A percentile compares a stretch with the other conserved stretches of the same genome.
phyloP scores from a whole-genome alignment of 2,113 vertebrate genomes.

The Periophthalmodon schlosseri region DNA sequence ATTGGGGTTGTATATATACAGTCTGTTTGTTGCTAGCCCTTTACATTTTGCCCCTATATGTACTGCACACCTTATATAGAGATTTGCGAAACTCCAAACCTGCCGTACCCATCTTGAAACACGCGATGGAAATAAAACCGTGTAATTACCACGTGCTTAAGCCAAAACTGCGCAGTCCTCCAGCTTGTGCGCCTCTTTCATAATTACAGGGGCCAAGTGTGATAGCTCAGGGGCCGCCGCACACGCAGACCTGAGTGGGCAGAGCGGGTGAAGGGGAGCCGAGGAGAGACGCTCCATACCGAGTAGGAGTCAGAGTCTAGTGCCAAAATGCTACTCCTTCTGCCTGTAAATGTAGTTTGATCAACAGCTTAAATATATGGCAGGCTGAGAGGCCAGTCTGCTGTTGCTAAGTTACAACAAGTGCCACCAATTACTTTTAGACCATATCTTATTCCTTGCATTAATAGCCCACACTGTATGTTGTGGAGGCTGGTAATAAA shows the following conservation, averaged over 20 bases:
- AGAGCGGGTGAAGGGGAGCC: background rate
- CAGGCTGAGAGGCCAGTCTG: background rate
- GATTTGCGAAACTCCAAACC: background rate
- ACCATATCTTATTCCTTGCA: background rate
- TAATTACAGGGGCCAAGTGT: constrained; percentile 19
- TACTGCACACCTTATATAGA: background rate
- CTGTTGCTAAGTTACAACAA: background rate
- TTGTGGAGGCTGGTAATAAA: background rate
- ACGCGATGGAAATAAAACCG: background rate
- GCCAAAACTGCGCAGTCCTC: background rate
- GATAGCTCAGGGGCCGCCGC: background rate
- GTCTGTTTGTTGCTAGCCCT: background rate
- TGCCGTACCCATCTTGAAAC: background rate
- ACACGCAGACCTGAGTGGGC: constrained; percentile 15
- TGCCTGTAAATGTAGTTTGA: background rate
- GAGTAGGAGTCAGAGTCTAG: constrained; percentile 5
- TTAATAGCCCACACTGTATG: background rate
- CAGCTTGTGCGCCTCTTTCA: background rate
- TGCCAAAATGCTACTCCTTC: background rate
- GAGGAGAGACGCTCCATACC: constrained; percentile 4
- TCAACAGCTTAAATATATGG: background rate
- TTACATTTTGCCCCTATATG: background rate
- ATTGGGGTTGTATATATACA: too few species aligned
- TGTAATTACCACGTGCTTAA: background rate
- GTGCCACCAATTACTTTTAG: background rate